Conservation (phyloP, 2,888 invertebrate species). For the Cryptus armator region DNA sequence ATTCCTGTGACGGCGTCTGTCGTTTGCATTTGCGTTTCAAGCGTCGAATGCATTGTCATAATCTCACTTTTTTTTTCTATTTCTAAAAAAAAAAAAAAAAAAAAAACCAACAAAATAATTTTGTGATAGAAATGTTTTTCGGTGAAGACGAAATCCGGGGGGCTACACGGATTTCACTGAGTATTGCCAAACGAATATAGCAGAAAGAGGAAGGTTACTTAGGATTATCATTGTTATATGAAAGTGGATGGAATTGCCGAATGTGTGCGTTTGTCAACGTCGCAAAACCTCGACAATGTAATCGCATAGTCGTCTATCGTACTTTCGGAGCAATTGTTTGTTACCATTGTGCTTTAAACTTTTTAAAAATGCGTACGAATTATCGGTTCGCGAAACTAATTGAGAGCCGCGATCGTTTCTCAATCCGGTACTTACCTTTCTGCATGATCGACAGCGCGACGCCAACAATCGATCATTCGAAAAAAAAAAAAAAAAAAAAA, state of each 20-base stretch:
- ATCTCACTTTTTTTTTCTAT: constrained; percentile 35
- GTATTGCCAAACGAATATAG: constrained; percentile 34
- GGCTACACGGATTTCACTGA: constrained; percentile 45
- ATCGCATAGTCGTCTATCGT: constrained; percentile 32
- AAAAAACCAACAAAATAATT: neutral
- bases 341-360: constrained; percentile 67
- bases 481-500: neutral
- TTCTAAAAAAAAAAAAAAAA: constrained; percentile 6
- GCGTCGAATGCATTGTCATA: constrained; percentile 50
- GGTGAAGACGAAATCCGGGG: constrained; percentile 29
- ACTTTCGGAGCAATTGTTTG: constrained; percentile 54
- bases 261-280: constrained; percentile 9
- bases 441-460: constrained; percentile 8
- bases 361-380: constrained; percentile 36
- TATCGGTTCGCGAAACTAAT: constrained; percentile 19
- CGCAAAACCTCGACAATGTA: constrained; percentile 31
- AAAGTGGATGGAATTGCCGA: constrained; percentile 1
- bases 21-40: constrained; percentile 16
- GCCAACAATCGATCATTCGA: constrained; percentile 31
- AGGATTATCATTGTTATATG: constrained; percentile 1
- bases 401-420: neutral
- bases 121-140: constrained; percentile 56
- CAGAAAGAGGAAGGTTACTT: neutral
- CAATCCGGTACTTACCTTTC: constrained; percentile 47
- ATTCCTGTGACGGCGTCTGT: constrained; percentile 1